phyloP scores from a whole-genome alignment of 23 tunicate genomes.

The Halocynthia roretzi region DNA sequence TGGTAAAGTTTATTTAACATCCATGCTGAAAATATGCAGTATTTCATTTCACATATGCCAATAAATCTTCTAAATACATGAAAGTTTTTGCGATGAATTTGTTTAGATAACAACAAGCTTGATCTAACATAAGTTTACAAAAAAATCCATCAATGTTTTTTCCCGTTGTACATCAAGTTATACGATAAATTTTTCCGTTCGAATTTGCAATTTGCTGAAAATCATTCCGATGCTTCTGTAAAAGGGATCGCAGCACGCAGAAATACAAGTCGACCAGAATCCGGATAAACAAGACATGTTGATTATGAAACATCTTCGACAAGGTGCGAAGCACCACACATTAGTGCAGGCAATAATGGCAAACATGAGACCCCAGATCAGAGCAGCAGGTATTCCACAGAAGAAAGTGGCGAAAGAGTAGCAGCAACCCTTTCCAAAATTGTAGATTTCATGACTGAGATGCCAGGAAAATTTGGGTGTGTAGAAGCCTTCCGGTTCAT shows the following conservation, averaged over 20 bases:
- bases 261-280: slow-evolving; percentile 52
- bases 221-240: slow-evolving; percentile 59
- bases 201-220: slow-evolving; percentile 55
- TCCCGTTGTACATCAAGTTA: slow-evolving; percentile 16
- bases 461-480: slow-evolving; percentile 88
- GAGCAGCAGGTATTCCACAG: slow-evolving; percentile 76
- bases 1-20: too few relatives aligned
- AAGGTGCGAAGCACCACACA: slow-evolving; percentile 77
- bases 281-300: slow-evolving; percentile 56
- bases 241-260: slow-evolving; percentile 65
- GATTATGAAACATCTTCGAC: slow-evolving; percentile 54
- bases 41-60: too few relatives aligned
- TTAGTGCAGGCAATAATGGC: slow-evolving; percentile 68
- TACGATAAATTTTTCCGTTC: slow-evolving; percentile 59
- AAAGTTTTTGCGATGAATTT: too few relatives aligned
- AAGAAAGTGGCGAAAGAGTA: slow-evolving; percentile 60
- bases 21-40: too few relatives aligned
- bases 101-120: too few relatives aligned
- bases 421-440: slow-evolving; percentile 74
- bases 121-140: too few relatives aligned
- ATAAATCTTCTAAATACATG: too few relatives aligned
- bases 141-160: too few relatives aligned
- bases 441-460: slow-evolving; percentile 81
- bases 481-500: slow-evolving; percentile 89
- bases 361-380: slow-evolving; percentile 89